Conservation (phyloP, 1,140 invertebrate genomes). For the Charaxes varanes region DNA sequence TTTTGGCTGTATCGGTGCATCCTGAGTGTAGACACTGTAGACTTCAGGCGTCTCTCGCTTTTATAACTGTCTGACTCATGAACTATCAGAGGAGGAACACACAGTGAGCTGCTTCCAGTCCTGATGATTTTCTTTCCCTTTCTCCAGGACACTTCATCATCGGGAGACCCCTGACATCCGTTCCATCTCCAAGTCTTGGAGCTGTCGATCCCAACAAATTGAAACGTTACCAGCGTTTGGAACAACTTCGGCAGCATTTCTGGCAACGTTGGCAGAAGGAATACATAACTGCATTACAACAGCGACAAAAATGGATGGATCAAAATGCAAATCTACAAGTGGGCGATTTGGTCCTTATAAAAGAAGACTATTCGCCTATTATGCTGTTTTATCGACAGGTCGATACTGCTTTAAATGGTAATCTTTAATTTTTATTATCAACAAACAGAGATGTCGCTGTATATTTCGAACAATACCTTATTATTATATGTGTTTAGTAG, state of each 20-base stretch:
- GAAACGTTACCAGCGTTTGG: constrained; percentile 3
- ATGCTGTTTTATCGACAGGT: too few species aligned
- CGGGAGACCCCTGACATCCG: constrained; percentile 5
- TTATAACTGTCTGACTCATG: too few species aligned
- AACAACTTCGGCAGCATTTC: constrained; percentile 9
- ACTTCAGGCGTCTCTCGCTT: too few species aligned
- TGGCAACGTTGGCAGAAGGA: constrained; percentile 12
- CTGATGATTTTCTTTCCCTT: constrained; percentile 7
- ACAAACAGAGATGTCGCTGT: too few species aligned
- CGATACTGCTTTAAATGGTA: too few species aligned
- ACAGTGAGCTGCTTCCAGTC: too few species aligned
- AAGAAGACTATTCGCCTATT: constrained; percentile 10
- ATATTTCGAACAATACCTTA: too few species aligned
- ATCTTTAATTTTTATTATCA: too few species aligned
- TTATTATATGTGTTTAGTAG: too few species aligned
- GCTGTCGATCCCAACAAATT: not conserved
- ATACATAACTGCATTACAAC: constrained; percentile 7
- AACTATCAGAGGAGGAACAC: too few species aligned
- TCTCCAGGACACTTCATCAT: constrained; percentile 10
- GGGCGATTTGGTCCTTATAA: constrained; percentile 6
- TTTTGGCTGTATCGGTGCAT: too few species aligned
- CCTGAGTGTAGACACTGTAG: too few species aligned
- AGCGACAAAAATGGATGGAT: constrained; percentile 5
- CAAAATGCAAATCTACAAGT: constrained; percentile 1
- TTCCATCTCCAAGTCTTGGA: not conserved